A percentile compares a stretch with the other conserved stretches of the same genome.
Conservation (phyloP, 2,797 vertebrate genomes). For the Trematomus bernacchii region DNA sequence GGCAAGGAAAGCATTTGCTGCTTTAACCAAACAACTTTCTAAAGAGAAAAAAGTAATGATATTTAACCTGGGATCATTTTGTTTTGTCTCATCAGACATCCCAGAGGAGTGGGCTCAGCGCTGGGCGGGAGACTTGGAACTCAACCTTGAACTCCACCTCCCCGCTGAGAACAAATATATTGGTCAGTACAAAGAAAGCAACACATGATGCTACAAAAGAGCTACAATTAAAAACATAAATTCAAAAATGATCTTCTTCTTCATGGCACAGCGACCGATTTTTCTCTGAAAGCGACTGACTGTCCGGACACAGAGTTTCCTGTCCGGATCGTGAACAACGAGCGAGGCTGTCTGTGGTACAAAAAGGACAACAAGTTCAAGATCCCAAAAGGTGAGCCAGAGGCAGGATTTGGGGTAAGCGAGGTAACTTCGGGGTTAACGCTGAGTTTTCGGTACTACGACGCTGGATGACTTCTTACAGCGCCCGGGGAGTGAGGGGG, state of each 20-base stretch:
- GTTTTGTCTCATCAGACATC: conserved; percentile 82
- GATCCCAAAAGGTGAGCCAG: conserved; percentile 92
- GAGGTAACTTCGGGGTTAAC: too few species aligned
- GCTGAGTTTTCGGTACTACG: too few species aligned
- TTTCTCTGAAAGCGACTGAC: conserved; percentile 90
- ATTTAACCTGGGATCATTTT: background rate
- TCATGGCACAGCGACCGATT: conserved; percentile 88
- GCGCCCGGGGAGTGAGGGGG: too few species aligned
- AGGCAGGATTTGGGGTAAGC: background rate
- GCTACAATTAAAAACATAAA: background rate
- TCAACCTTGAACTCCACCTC: conserved; percentile 91
- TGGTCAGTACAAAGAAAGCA: conserved; percentile 78
- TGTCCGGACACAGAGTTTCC: conserved; percentile 91
- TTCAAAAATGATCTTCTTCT: background rate
- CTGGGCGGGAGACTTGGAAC: conserved; percentile 89
- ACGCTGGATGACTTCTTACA: too few species aligned
- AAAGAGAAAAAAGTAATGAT: rapidly evolving
- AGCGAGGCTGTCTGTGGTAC: conserved; percentile 93
- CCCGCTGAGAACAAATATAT: conserved; percentile 95
- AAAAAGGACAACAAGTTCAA: conserved; percentile 97
- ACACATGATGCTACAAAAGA: background rate
- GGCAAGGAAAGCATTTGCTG: background rate
- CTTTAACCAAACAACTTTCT: background rate
- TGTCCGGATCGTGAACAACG: conserved; percentile 83
- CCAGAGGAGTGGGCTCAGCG: conserved; percentile 86